Evolutionary conservation across 2,113 vertebrate species (phyloP), one percentile per base, ranked within the genome.

Genomic region (Clupea harengus): DNA sequence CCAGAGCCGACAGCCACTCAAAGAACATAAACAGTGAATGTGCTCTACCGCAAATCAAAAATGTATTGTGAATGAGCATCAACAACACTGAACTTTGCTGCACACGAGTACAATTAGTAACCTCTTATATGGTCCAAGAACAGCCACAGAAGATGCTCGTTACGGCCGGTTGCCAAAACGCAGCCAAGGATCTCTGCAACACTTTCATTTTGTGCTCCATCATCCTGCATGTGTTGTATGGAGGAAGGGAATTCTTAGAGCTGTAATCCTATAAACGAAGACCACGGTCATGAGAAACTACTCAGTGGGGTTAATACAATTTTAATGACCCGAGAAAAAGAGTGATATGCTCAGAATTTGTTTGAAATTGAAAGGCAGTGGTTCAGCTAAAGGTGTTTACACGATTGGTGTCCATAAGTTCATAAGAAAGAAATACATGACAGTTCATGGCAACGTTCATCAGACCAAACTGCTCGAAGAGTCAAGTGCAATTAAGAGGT

Each of bases 231-330:
- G 46, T 75, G 39, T 72, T 81, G 20, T 72, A 25, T 64, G 46
- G 60, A 67, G 45, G 32, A 57, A 81, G 13, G 82, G 82, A 83
- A 90, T 75, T 54, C 32, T 45, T 54, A 22, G 84, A 78, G 4
- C 25, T 39, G 72, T 80, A 57, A 85, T 60, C 13, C 78, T 64
- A 25, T 45, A 81, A 78, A 78, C 25, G 67, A 78, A 39, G 64
- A 85, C 44, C 84, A 82, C 72, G 13, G 67, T 86, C 88, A 87
- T 85, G 87, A n/a, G 87, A 81, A 88, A 82, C 60, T 84, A 86
- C 86, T 88, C 67, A 89, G 28, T 47, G 64, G 28, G 50, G 80
- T 82, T 86, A 89, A 91, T 86, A 82, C 72, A 86, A 89, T 89
- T 88, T 89, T 81, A 83, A 18, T 28, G 18, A 50, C 9, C 84